Evolutionary conservation across 1,140 invertebrate genomes (phyloP), one percentile per base, ranked within the genome.

Genomic region (Drosophila elegans): DNA sequence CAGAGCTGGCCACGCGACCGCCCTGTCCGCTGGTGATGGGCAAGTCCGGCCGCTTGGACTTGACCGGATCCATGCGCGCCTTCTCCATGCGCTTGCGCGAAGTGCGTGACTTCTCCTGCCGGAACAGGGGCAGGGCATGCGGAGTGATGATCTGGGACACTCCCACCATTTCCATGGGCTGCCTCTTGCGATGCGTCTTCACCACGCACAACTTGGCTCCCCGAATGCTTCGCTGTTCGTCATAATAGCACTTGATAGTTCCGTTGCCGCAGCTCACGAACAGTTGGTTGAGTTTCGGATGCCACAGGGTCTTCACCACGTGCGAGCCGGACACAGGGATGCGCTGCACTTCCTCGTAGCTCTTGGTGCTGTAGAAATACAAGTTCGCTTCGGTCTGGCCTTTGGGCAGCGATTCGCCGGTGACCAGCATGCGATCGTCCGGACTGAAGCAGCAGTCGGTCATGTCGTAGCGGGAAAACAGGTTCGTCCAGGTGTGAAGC

Each of bases 141-240:
- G 99, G 98, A 2, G 98, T 99, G 12, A 99, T 98, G n/a, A 99
- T 98, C 86, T 99, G 97, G 67, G 98, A 97, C 0, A 96, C 95
- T 42, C 96, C 96, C 45, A 99, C 95, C 62, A 98, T 95, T 92
- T 99, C 98, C 1, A 96, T 95, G 4, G 96, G 95, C 77, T 96
- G 96, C 21, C 95, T 95, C 91, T 97, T 97, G 51, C 95, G 94
- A 81, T 96, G 95, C 0, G 95, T 95, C 93, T 98, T 98, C 0
- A 96, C 95, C 9, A 97, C 96, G 92, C 98, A 99, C 5, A 99
- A 92, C 88, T 97, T 97, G 0, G 98, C 98, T 3, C 98, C 98
- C 41, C 98, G 94, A 39, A 97, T 93, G 92, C 97, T 98, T 51
- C 95, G 94, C 57, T 96, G 95, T 2, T 96, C 95, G 92, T 99